Evolutionary conservation across 1,140 invertebrate species (phyloP).

Genomic region (Hestina assimilis): DNA sequence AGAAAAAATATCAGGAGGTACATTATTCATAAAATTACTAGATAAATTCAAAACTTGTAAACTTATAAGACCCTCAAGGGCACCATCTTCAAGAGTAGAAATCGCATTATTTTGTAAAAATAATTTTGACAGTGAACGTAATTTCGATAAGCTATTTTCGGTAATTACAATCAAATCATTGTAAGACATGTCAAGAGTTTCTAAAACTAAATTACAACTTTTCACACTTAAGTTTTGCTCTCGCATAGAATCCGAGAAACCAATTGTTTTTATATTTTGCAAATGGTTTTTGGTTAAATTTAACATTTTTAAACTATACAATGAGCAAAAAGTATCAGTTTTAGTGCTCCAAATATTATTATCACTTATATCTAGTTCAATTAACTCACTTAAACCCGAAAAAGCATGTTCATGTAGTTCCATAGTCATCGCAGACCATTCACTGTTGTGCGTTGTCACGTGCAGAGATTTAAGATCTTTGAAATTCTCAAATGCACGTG

Average conservation of each 20-base stretch:
- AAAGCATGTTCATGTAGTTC: conserved; percentile 86
- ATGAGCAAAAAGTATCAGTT: conserved; percentile 85
- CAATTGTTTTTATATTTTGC: conserved; percentile 85
- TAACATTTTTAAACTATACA: conserved; percentile 83
- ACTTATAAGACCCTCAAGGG: conserved; percentile 83
- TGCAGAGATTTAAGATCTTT: conserved; percentile 83
- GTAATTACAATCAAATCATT: conserved; percentile 85
- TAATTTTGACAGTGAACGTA: conserved; percentile 82
- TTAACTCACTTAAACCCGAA: conserved; percentile 82
- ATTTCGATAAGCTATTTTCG: conserved; percentile 83
- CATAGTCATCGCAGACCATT: conserved; percentile 89
- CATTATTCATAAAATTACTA: conserved; percentile 85
- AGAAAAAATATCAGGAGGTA: conserved; percentile 87
- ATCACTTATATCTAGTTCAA: conserved; percentile 85
- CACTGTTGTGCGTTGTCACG: conserved; percentile 87
- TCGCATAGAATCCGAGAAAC: conserved; percentile 82
- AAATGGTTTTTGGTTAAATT: conserved; percentile 89
- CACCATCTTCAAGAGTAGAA: conserved; percentile 84
- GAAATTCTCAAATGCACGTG: conserved; percentile 83
- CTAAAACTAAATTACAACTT: conserved; percentile 82
- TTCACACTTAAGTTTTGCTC: conserved; percentile 74
- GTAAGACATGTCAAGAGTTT: conserved; percentile 85
- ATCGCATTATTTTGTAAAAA: conserved; percentile 87
- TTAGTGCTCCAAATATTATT: conserved; percentile 91
- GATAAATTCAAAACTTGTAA: conserved; percentile 87